Percentiles rank a stretch among this genome's conserved stretches.
These are phyloP conservation scores for Schizothorax lantsangensis DNA, from an alignment of 2,797 vertebrate genomes.

Conservation along the genomic window DNA sequence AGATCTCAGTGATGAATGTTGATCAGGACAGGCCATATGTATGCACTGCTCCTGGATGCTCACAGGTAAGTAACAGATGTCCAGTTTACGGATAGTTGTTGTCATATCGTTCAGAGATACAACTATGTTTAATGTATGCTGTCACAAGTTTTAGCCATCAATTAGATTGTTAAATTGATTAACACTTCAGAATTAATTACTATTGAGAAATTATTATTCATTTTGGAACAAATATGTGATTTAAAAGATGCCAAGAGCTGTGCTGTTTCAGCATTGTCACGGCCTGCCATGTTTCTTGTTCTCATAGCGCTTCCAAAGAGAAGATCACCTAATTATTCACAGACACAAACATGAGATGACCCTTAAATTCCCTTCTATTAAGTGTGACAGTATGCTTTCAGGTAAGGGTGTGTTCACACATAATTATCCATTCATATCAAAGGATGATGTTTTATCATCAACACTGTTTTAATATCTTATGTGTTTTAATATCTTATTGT, in stretches of 20 bases:
- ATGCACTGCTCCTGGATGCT: constrained; percentile 95
- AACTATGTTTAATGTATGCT: neutral
- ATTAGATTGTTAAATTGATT: neutral
- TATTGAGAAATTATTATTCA: neutral
- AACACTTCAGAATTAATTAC: neutral
- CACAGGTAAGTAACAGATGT: constrained; percentile 82
- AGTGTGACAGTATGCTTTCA: constrained; percentile 91
- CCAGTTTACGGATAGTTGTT: neutral
- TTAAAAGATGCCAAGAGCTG: neutral
- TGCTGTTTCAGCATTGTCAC: neutral
- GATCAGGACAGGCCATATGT: constrained; percentile 95
- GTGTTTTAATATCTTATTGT: neutral
- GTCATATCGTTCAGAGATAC: neutral
- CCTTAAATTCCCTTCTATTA: constrained; percentile 95
- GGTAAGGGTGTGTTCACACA: constrained; percentile 76
- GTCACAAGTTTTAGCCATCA: neutral
- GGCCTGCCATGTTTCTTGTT: constrained; percentile 57
- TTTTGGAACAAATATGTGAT: neutral
- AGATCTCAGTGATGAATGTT: constrained; percentile 91
- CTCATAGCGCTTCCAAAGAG: constrained; percentile 92
- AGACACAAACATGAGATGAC: constrained; percentile 99
- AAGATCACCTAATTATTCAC: constrained; percentile 98
- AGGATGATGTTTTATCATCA: neutral
- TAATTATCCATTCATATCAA: neutral
- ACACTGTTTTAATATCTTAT: neutral